Percentiles rank a stretch among this genome's conserved stretches.
These are phyloP conservation scores for Nanger granti DNA, from an alignment of 2,113 vertebrate species.

Conservation along the genomic window DNA sequence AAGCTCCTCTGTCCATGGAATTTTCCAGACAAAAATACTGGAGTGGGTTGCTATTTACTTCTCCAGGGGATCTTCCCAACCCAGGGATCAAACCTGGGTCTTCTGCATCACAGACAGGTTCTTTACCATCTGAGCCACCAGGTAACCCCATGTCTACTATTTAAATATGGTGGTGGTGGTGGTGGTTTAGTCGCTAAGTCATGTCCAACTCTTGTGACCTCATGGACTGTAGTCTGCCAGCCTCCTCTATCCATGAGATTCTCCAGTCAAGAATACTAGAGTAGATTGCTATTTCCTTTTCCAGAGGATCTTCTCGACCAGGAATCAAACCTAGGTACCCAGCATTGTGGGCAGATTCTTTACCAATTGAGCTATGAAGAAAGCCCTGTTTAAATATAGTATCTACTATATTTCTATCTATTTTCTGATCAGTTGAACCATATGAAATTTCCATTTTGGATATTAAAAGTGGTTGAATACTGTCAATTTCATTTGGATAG, in stretches of 20 bases:
- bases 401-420: background rate
- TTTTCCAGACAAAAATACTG: background rate
- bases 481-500: background rate
- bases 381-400: background rate
- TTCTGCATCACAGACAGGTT: background rate
- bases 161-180: background rate
- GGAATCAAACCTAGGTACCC: background rate
- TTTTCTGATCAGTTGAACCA: background rate
- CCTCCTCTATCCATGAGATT: background rate
- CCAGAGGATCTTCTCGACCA: accelerated
- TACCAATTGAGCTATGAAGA: background rate
- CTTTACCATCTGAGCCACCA: background rate
- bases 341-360: background rate
- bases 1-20: background rate
- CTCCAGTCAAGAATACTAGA: too few species aligned
- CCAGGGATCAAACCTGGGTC: background rate
- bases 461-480: background rate
- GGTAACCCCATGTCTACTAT: background rate
- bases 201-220: background rate
- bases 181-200: background rate
- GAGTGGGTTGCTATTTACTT: background rate
- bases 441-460: background rate
- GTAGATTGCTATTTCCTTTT: too few species aligned
- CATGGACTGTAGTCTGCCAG: background rate
- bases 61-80: background rate